Conservation (phyloP, 2,113 vertebrate species). For the Cavia aperea region DNA sequence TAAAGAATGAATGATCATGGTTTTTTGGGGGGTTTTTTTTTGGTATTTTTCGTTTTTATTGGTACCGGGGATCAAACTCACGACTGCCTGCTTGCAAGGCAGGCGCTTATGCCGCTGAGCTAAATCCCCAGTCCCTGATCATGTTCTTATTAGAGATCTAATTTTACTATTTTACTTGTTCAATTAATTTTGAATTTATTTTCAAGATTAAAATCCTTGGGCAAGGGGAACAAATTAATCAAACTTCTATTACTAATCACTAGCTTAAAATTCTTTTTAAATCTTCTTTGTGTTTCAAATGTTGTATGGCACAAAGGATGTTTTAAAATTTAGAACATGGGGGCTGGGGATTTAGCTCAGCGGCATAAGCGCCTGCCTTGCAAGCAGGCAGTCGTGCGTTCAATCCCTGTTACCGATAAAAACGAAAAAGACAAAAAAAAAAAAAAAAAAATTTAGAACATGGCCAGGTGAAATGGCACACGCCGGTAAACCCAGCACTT, state of each 20-base stretch:
- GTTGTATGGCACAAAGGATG: neutral
- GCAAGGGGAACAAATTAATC: conserved; percentile 1
- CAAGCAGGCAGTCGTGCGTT: too few species aligned
- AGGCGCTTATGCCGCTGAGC: too few species aligned
- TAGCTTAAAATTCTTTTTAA: neutral
- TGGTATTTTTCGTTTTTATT: too few species aligned
- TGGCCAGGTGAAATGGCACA: neutral
- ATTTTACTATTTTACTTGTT: neutral
- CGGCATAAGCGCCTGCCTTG: too few species aligned
- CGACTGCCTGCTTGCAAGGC: too few species aligned
- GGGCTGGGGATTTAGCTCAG: too few species aligned
- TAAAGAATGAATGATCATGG: neutral
- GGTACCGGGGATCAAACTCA: too few species aligned
- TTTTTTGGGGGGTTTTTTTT: too few species aligned
- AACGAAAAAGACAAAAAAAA: too few species aligned
- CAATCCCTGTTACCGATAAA: too few species aligned
- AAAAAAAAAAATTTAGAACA: neutral
- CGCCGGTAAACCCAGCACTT: neutral
- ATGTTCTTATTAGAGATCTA: neutral
- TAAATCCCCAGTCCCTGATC: too few species aligned
- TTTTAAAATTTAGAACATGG: neutral
- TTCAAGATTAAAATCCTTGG: conserved; percentile 15
- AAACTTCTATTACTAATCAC: neutral
- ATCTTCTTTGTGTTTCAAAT: neutral
- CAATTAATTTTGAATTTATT: neutral